Percentiles rank a stretch among this genome's conserved stretches.
These are phyloP conservation scores for Grammomys dolichurus DNA, from an alignment of 2,113 vertebrate species.

Conservation along the genomic window DNA sequence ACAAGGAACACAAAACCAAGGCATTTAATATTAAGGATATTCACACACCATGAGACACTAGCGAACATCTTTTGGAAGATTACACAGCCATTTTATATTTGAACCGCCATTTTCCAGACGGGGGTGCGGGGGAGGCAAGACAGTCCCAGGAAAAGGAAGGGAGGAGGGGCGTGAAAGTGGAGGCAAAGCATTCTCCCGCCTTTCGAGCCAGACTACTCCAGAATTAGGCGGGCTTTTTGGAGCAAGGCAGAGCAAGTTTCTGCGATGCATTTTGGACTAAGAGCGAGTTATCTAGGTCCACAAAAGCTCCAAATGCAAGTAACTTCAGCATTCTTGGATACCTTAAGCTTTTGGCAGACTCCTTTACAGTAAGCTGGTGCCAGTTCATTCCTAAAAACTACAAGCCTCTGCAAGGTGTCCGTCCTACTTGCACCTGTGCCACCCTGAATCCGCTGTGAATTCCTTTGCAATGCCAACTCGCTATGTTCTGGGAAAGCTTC, in stretches of 20 bases:
- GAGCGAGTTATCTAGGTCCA: background rate
- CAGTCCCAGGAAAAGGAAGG: background rate
- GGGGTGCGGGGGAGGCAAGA: background rate
- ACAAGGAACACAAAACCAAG: background rate
- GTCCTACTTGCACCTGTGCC: background rate
- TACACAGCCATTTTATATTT: background rate
- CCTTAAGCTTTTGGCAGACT: background rate
- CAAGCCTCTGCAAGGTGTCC: background rate
- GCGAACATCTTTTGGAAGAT: background rate
- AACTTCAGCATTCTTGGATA: background rate
- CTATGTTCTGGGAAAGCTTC: background rate
- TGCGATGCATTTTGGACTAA: rapidly evolving
- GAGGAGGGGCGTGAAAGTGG: no score
- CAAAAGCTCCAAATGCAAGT: background rate
- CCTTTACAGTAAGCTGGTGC: background rate
- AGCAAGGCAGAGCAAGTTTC: background rate
- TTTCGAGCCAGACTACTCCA: background rate
- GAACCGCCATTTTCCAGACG: background rate
- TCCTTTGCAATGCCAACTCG: background rate
- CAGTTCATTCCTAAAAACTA: conserved; percentile 4
- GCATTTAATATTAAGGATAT: background rate
- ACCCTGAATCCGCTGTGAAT: background rate
- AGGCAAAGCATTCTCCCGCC: background rate
- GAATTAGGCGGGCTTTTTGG: background rate
- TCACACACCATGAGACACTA: background rate